Conservation (phyloP, 2,888 invertebrate species). For the Pasiphila rectangulata region DNA sequence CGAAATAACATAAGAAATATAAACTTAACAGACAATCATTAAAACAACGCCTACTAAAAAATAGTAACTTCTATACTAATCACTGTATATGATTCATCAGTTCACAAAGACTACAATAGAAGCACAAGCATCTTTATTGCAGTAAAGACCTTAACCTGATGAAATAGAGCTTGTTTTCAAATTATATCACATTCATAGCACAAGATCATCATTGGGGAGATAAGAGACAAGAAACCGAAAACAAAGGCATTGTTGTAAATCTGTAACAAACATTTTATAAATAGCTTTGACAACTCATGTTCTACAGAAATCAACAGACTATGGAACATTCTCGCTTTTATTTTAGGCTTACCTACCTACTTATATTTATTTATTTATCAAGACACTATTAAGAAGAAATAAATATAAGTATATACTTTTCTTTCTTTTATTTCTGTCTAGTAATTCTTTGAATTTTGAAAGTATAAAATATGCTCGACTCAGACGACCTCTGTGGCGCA, state of each 20-base stretch:
- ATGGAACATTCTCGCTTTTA: no score
- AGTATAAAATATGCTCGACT: no score
- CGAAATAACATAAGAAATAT: neutral
- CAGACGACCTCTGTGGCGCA: no score
- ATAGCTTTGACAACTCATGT: neutral
- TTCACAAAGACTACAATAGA: slow-evolving; percentile 19
- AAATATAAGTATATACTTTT: no score
- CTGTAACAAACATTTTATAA: no score
- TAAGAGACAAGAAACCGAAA: slow-evolving; percentile 1
- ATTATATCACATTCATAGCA: slow-evolving; percentile 4
- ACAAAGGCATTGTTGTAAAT: slow-evolving; percentile 1
- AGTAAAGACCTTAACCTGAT: slow-evolving; percentile 5
- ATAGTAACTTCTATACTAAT: slow-evolving; percentile 30
- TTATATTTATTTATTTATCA: no score
- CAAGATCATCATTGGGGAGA: slow-evolving; percentile 8
- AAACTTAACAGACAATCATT: neutral
- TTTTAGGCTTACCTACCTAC: no score
- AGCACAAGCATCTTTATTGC: slow-evolving; percentile 12
- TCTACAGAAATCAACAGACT: no score
- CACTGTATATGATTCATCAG: slow-evolving; percentile 28
- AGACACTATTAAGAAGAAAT: no score
- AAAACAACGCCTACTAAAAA: slow-evolving; percentile 12
- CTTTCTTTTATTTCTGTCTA: no score
- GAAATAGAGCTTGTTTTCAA: slow-evolving; percentile 13
- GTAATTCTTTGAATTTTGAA: no score